Conservation (phyloP, 2,888 invertebrate species). For the Athalia rosae region DNA sequence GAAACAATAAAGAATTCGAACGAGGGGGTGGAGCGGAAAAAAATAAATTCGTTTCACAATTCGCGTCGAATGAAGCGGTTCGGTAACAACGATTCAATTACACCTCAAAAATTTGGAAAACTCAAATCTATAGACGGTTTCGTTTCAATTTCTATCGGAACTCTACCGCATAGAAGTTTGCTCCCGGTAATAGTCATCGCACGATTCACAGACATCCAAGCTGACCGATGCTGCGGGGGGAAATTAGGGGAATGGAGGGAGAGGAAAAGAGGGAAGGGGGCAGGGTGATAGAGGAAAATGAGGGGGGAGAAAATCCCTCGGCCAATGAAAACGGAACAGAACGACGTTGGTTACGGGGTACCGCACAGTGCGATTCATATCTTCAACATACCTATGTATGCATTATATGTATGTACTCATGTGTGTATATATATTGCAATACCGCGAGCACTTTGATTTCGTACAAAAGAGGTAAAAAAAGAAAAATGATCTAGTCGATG, state of each 20-base stretch:
- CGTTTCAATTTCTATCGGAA: slow-evolving; percentile 29
- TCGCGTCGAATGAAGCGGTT: neutral
- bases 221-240: slow-evolving; percentile 31
- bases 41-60: too few relatives aligned
- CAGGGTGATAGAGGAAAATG: slow-evolving; percentile 42
- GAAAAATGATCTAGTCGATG: neutral
- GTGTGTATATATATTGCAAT: slow-evolving; percentile 50
- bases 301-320: slow-evolving; percentile 44
- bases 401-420: slow-evolving; percentile 52
- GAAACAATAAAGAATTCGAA: neutral
- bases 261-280: slow-evolving; percentile 35
- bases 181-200: slow-evolving; percentile 30
- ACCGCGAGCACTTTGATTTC: slow-evolving; percentile 31
- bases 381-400: slow-evolving; percentile 54
- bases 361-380: slow-evolving; percentile 50
- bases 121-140: slow-evolving; percentile 36
- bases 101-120: slow-evolving; percentile 2
- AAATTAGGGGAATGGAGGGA: slow-evolving; percentile 21
- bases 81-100: neutral
- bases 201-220: slow-evolving; percentile 42
- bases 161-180: slow-evolving; percentile 17
- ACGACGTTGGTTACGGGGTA: slow-evolving; percentile 51
- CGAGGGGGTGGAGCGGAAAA: too few relatives aligned
- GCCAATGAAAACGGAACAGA: slow-evolving; percentile 49
- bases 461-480: slow-evolving; percentile 20